phyloP scores from a whole-genome alignment of 1,140 invertebrate genomes.

The Scaptodrosophila lebanonensis region DNA sequence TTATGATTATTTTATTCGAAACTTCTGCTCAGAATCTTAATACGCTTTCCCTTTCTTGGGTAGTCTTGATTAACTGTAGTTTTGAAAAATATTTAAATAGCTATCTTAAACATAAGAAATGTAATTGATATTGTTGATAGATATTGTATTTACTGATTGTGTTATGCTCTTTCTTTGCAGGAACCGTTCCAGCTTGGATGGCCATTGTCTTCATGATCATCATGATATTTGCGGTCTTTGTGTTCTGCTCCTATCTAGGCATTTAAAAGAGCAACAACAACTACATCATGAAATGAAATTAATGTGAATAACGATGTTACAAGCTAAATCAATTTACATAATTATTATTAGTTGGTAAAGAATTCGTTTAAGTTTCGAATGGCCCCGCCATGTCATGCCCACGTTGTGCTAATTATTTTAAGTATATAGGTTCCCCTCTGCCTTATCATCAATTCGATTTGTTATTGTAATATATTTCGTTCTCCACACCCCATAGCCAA shows the following conservation, averaged over 20 bases:
- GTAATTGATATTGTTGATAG: too few species aligned
- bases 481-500: too few species aligned
- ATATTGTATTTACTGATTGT: too few species aligned
- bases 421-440: constrained; percentile 52
- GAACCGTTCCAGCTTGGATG: constrained; percentile 86
- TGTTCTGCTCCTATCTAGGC: constrained; percentile 87
- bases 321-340: constrained; percentile 49
- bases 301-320: constrained; percentile 6
- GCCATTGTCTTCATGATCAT: constrained; percentile 85
- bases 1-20: constrained; percentile 3
- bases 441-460: constrained; percentile 49
- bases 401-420: constrained; percentile 55
- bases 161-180: constrained; percentile 79
- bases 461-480: constrained; percentile 25
- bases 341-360: constrained; percentile 56
- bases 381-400: background rate
- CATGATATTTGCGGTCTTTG: constrained; percentile 86
- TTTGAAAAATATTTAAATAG: too few species aligned
- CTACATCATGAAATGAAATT: too few species aligned
- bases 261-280: too few species aligned
- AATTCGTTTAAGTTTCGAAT: constrained; percentile 42
- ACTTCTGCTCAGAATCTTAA: too few species aligned
- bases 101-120: too few species aligned
- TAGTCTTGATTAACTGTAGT: too few species aligned
- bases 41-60: too few species aligned